phyloP scores from a whole-genome alignment of 2,113 vertebrate genomes.

The Ovis canadensis region DNA sequence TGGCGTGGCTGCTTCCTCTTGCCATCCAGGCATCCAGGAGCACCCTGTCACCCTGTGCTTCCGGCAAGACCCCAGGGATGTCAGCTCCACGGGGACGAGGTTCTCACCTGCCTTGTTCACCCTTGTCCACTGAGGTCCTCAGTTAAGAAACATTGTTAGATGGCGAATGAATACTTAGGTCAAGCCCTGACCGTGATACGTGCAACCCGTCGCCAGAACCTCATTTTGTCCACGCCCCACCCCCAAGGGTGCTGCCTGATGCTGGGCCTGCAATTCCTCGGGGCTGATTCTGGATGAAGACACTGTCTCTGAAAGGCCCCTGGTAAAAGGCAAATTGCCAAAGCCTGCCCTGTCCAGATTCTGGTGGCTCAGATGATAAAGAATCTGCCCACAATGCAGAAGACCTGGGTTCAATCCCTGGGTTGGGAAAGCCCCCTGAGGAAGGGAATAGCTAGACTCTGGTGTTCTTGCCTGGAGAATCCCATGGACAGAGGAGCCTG shows the following conservation, averaged over 20 bases:
- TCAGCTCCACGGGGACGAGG: not conserved
- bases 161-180: not conserved
- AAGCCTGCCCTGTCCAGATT: not conserved
- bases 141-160: not conserved
- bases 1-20: accelerated
- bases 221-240: accelerated
- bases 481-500: not conserved
- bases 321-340: not conserved
- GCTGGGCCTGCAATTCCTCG: accelerated
- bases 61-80: accelerated
- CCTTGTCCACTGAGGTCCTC: not conserved
- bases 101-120: not conserved
- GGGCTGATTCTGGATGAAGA: not conserved
- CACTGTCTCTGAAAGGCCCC: not conserved
- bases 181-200: accelerated
- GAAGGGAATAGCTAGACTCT: not conserved
- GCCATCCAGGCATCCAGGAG: not conserved
- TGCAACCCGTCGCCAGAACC: accelerated
- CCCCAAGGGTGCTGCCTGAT: accelerated
- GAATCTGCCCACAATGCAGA: not conserved
- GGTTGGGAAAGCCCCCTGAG: not conserved
- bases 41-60: accelerated
- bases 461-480: not conserved
- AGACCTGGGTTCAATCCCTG: not conserved
- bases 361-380: not conserved